A percentile compares a stretch with the other conserved stretches of the same genome.
These are phyloP conservation scores for Ectemnius continuus DNA, from an alignment of 2,888 invertebrate species.

Conservation along the genomic window DNA sequence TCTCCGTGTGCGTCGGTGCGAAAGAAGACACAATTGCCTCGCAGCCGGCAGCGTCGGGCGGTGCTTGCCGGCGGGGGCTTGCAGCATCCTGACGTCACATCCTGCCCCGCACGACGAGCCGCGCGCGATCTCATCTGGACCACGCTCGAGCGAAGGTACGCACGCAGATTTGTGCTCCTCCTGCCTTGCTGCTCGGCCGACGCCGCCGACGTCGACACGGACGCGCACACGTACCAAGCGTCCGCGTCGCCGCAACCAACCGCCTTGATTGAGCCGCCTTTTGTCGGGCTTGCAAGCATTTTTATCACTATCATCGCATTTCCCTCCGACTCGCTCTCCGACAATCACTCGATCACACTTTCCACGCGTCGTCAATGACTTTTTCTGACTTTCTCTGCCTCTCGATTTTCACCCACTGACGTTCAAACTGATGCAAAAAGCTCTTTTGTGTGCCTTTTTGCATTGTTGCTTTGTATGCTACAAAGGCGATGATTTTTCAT, in stretches of 20 bases:
- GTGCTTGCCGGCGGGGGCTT: slow-evolving; percentile 60
- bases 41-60: slow-evolving; percentile 58
- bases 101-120: slow-evolving; percentile 66
- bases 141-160: slow-evolving; percentile 67
- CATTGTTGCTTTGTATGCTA: too few species aligned
- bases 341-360: too few species aligned
- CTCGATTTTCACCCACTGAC: too few species aligned
- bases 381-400: too few species aligned
- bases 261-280: slow-evolving; percentile 5
- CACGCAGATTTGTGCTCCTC: slow-evolving; percentile 60
- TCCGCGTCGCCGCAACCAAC: slow-evolving; percentile 1
- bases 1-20: slow-evolving; percentile 55
- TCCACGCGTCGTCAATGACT: too few species aligned
- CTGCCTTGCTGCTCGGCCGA: background rate
- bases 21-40: slow-evolving; percentile 74
- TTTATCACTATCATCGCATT: background rate
- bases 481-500: too few species aligned
- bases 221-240: slow-evolving; percentile 14
- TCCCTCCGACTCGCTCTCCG: too few species aligned
- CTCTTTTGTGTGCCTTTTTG: too few species aligned
- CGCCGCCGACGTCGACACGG: slow-evolving; percentile 4
- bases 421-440: too few species aligned
- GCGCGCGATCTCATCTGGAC: slow-evolving; percentile 68
- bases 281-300: slow-evolving; percentile 5
- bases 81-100: slow-evolving; percentile 73